Percentiles rank a stretch among this genome's conserved stretches.
Conservation (phyloP, 2,113 vertebrate genomes). For the Eurypyga helias region DNA sequence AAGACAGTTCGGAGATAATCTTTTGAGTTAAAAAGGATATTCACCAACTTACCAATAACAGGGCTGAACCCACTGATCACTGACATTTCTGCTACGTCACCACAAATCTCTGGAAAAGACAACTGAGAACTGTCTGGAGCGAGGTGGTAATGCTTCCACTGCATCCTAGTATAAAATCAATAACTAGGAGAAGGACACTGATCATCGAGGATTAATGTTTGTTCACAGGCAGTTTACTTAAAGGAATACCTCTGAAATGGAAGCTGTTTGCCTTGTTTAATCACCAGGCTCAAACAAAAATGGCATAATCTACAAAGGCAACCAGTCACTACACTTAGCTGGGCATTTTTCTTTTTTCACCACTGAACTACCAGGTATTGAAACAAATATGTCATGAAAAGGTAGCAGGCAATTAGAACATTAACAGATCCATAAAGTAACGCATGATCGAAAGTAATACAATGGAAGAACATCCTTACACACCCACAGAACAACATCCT, state of each 20-base stretch:
- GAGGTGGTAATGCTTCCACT: not conserved
- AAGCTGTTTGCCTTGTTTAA: not conserved
- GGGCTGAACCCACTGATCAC: not conserved
- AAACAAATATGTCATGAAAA: not conserved
- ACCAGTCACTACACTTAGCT: not conserved
- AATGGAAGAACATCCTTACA: rapidly evolving
- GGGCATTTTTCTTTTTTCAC: not conserved
- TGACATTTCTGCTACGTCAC: not conserved
- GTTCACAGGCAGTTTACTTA: not conserved
- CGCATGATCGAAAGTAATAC: not conserved
- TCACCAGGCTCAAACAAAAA: not conserved
- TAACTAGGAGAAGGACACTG: not conserved
- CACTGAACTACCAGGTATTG: not conserved
- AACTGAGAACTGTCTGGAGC: not conserved
- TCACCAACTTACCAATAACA: not conserved
- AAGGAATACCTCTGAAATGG: not conserved
- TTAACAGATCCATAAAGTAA: not conserved
- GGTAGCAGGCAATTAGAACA: not conserved
- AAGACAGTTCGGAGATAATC: not conserved
- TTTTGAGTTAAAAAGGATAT: not conserved
- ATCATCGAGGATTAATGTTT: not conserved
- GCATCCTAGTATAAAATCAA: not conserved
- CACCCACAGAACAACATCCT: not conserved
- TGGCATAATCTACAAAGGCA: not conserved
- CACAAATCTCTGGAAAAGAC: not conserved